Evolutionary conservation across 2,888 invertebrate species (phyloP).

Genomic region (Diaphora mendica): DNA sequence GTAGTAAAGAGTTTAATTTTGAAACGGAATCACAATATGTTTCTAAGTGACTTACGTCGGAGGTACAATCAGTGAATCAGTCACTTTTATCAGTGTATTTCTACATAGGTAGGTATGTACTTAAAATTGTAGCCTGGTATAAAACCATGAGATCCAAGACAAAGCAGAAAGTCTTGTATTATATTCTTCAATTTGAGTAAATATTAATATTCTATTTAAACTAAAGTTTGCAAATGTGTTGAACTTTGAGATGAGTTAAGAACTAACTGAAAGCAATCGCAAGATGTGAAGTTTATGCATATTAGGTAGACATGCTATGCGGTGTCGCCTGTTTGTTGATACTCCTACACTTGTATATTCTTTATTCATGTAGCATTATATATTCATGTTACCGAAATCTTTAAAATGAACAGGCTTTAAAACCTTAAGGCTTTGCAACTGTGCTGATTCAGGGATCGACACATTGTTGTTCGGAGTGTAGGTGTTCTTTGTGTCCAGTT

Average conservation of each 20-base stretch:
- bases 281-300: not conserved
- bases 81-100: no score
- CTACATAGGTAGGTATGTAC: no score
- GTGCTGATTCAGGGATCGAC: no score
- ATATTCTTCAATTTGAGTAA: not conserved
- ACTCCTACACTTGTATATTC: not conserved
- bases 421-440: no score
- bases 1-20: no score
- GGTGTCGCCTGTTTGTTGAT: not conserved
- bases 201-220: not conserved
- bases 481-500: no score
- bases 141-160: not conserved
- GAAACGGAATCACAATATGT: no score
- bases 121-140: no score
- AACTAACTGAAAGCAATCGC: conserved; percentile 1
- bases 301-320: not conserved
- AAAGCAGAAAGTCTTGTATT: not conserved
- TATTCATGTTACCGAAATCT: not conserved
- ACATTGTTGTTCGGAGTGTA: no score
- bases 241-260: conserved; percentile 2
- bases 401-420: not conserved
- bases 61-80: no score
- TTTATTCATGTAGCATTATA: not conserved
- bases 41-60: no score
- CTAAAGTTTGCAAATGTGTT: not conserved